Conservation (phyloP, 2,113 vertebrate species). For the Callaeas wilsoni region DNA sequence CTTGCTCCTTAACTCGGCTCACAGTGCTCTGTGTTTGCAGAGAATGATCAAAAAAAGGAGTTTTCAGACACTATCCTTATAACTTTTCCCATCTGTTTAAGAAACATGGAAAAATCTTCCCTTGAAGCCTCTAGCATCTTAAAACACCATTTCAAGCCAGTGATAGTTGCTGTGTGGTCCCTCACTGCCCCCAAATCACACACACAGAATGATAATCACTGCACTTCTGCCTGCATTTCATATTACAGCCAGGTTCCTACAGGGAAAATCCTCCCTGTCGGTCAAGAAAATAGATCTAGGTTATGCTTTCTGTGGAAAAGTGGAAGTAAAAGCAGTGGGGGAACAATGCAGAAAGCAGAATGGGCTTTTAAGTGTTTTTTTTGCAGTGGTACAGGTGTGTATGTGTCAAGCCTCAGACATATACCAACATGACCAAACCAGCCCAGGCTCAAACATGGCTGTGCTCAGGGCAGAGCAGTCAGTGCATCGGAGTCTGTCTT, state of each 20-base stretch:
- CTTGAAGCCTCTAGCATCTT: neutral
- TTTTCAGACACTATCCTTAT: neutral
- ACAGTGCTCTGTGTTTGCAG: neutral
- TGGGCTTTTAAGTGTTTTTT: neutral
- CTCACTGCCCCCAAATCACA: neutral
- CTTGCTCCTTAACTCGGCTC: neutral
- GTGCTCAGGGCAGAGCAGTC: neutral
- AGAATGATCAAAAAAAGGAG: neutral
- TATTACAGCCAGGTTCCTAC: neutral
- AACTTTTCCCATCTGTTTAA: neutral
- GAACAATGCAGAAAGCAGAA: neutral
- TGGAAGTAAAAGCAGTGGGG: neutral
- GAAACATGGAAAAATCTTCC: neutral
- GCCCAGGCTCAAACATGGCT: neutral
- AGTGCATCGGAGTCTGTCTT: neutral
- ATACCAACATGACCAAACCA: neutral
- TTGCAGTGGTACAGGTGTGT: neutral
- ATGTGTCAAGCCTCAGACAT: neutral
- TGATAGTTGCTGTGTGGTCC: neutral
- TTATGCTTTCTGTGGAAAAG: neutral
- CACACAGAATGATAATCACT: neutral
- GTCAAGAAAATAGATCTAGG: neutral
- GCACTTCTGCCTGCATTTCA: neutral
- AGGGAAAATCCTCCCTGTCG: neutral
- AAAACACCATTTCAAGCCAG: neutral